phyloP scores from a whole-genome alignment of 2,113 vertebrate species.

The Sebastes schlegelii region DNA sequence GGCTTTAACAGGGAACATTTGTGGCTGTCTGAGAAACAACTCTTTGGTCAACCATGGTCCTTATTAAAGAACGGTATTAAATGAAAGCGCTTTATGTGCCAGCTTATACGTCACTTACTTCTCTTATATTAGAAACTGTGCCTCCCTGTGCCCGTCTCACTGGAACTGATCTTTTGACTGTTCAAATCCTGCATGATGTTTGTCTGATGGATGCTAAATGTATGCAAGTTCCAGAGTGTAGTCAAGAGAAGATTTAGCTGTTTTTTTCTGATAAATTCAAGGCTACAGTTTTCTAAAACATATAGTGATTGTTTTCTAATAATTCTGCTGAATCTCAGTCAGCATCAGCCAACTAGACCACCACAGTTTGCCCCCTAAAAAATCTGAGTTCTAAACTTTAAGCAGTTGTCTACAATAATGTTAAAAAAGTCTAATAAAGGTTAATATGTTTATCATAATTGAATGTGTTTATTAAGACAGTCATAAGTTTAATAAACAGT shows the following conservation, averaged over 20 bases:
- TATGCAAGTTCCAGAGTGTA: background rate
- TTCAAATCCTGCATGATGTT: background rate
- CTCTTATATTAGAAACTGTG: background rate
- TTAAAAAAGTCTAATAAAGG: background rate
- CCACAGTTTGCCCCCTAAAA: background rate
- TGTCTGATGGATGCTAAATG: constrained; percentile 1
- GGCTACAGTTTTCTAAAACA: background rate
- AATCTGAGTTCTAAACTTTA: background rate
- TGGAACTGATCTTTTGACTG: background rate
- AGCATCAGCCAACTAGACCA: background rate
- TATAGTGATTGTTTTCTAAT: background rate
- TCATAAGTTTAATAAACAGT: background rate
- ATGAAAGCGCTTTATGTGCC: constrained; percentile 12
- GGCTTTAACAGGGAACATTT: constrained; percentile 31
- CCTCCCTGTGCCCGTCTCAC: background rate
- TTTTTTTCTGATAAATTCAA: background rate
- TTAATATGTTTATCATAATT: background rate
- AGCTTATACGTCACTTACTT: constrained; percentile 8
- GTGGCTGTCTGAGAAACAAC: constrained; percentile 30
- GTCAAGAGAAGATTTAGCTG: background rate
- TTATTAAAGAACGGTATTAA: constrained; percentile 18
- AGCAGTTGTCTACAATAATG: background rate
- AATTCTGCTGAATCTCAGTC: background rate
- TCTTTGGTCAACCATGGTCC: background rate
- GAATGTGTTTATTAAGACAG: background rate